Evolutionary conservation across 2,113 vertebrate genomes (phyloP), one percentile per base, ranked within the genome.

Genomic region (Tyto alba): DNA sequence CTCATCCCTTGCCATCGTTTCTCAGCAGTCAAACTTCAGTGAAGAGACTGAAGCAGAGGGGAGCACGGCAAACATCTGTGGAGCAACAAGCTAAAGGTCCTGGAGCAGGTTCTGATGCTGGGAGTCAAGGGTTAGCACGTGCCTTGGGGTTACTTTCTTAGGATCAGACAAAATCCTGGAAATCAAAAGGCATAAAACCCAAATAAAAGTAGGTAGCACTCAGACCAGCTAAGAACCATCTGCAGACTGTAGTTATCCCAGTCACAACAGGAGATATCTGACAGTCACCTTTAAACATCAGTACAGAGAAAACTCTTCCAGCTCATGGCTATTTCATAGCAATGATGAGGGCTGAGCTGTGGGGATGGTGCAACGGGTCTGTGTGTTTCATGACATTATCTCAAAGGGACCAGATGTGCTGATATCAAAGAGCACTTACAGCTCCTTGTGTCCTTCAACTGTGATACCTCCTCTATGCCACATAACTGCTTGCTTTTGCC

Each of bases 181-280:
- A 59, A 84, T 29, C 29, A 88, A 85, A 80, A 34, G 43, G 36
- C 11, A 29, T 2, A 56, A 68, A 38, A 12, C 23, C 20, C n/a
- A 27, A 30, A 40, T 2, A 4, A 1, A 47, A 50, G 5, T 2
- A 62, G 38, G 47, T 1, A 57, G 56, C 47, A 40, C 38, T 26
- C 52, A 36, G 7, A 83, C 17, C 76, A 76, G 52, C 85, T 32
- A n/a, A 48, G 81, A 66, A 16, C 16, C 48, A 41, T 6, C 36
- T 3, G 0, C 19, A 27, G 72, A 10, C 66, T 7, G 41, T 5
- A 78, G 10, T 16, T 63, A 29, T 6, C 63, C 57, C 2, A 0
- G 73, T 50, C 75, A 38, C 66, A 38, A 15, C 0, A 2, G 22
- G 48, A 21, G 20, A 47, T n/a, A 41, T n/a, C 43, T 26, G 43